Evolutionary conservation across 2,888 invertebrate species (phyloP).

Genomic region (Phania funesta): DNA sequence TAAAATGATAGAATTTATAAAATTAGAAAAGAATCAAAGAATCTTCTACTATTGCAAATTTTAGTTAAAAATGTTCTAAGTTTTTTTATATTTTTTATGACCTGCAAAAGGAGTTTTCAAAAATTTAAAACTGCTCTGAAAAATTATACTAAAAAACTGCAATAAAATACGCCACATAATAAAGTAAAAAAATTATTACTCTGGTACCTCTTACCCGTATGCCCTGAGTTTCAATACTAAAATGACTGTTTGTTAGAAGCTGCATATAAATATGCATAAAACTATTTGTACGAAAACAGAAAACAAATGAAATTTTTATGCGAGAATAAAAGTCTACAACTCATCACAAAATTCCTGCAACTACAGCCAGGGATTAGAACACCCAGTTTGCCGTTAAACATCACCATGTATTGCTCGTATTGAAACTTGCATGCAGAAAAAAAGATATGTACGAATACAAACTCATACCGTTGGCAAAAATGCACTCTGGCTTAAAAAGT

Average conservation of each 20-base stretch:
- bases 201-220: neutral
- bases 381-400: neutral
- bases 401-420: neutral
- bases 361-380: neutral
- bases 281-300: neutral
- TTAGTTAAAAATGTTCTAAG: too few relatives aligned
- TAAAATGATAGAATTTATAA: too few relatives aligned
- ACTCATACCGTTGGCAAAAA: neutral
- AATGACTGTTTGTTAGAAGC: constrained; percentile 33
- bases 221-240: constrained; percentile 27
- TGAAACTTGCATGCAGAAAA: neutral
- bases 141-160: neutral
- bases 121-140: too few relatives aligned
- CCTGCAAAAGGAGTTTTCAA: too few relatives aligned
- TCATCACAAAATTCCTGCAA: neutral
- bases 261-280: constrained; percentile 29
- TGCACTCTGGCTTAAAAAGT: constrained; percentile 15
- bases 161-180: neutral
- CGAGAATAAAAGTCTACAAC: neutral
- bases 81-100: too few relatives aligned
- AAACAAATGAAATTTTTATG: neutral
- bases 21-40: too few relatives aligned
- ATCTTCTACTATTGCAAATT: too few relatives aligned
- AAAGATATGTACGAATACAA: neutral
- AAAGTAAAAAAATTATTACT: neutral